Evolutionary conservation across 2,113 vertebrate genomes (phyloP), one percentile per base, ranked within the genome.

Genomic region (Chelonoidis abingdonii): DNA sequence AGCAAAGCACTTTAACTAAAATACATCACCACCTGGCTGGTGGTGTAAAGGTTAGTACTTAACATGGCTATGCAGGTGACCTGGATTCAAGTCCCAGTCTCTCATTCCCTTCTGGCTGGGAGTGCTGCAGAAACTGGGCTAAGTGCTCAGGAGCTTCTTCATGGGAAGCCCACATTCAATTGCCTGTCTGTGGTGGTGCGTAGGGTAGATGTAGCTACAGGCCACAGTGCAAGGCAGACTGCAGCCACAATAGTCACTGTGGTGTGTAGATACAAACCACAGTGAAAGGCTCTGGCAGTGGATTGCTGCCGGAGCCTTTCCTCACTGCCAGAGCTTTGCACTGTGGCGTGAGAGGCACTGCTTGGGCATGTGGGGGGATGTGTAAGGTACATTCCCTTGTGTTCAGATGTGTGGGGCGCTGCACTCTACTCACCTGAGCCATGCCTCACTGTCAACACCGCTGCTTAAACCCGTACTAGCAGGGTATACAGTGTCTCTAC

Each of bases 111-210:
- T 1, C 1, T 50, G 35, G 41, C 35, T 54, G 13, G 56, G 27
- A 29, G 38, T 47, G 35, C 21, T 87, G 56, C 21, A 79, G 35
- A n/a, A 38, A 6, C 19, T 72, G 38, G 8, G 53, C 47, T 75
- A 57, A 0, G 0, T 53, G 35, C 17, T 17, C 57, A 85, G 38
- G 0, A 2, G 83, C 84, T 84, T 5, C 54, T 78, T 5, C 38
- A 35, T 8, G 76, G n/a, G n/a, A 17, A 41, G 10, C 91, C 56
- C 56, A 88, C 31, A 11, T 41, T 57, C 25, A 8, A 57, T 10
- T 10, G 12, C 25, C 24, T 59, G 47, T 22, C n/a, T 72, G 4
- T 38, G 65, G 65, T n/a, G 8, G 62, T 35, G 62, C 1, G 62
- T 65, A n/a, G 65, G 35, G 17, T 72, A 38, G 8, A 8, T 38